Evolutionary conservation across 2,113 vertebrate genomes (phyloP).

Genomic region (Naja naja): DNA sequence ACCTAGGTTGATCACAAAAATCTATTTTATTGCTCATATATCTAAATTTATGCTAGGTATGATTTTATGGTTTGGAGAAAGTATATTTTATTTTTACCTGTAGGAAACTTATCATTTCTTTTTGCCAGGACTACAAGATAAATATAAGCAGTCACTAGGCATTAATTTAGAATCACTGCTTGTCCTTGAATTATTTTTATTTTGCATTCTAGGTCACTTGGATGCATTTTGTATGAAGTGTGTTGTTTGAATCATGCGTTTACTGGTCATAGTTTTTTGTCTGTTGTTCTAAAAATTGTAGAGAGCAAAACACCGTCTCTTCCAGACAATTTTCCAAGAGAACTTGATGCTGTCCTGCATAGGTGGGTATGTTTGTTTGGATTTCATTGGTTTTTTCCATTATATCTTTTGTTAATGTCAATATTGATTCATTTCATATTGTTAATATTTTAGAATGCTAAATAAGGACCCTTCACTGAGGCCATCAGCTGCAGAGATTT

Average conservation of each 20-base stretch:
- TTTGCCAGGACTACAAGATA: neutral
- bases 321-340: conserved; percentile 67
- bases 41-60: neutral
- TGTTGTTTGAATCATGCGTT: conserved; percentile 84
- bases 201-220: conserved; percentile 77
- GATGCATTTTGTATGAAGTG: conserved; percentile 86
- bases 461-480: conserved; percentile 73
- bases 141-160: neutral
- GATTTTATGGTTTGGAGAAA: neutral
- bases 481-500: conserved; percentile 75
- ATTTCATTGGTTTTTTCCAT: conserved; percentile 6
- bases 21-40: neutral
- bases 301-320: conserved; percentile 79
- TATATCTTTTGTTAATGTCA: conserved; percentile 14
- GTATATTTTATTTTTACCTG: neutral
- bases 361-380: conserved; percentile 63
- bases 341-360: conserved; percentile 75
- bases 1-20: neutral
- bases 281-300: conserved; percentile 80
- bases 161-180: neutral
- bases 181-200: conserved; percentile 25
- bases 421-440: conserved; percentile 18
- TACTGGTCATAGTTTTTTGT: conserved; percentile 78
- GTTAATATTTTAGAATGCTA: conserved; percentile 75
- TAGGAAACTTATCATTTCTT: neutral